Conservation (phyloP, 64 coral and sea anemone genomes). For the Montipora capricornis region DNA sequence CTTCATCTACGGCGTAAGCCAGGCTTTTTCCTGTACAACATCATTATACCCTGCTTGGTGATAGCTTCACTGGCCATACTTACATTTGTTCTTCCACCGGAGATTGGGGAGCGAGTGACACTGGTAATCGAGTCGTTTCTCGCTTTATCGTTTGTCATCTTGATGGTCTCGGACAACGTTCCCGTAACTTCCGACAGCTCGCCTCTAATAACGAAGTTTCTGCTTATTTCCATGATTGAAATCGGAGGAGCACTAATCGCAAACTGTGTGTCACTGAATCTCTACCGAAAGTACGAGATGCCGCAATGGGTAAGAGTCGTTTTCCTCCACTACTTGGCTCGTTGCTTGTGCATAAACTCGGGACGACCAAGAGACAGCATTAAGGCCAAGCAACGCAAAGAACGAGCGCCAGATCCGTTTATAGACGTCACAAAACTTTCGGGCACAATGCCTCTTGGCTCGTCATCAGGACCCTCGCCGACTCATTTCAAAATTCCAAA, state of each 20-base stretch:
- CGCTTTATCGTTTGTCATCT: conserved; percentile 88
- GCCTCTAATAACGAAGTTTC: conserved; percentile 83
- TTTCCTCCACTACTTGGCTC: conserved; percentile 89
- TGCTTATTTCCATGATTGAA: conserved; percentile 93
- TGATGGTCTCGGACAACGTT: conserved; percentile 91
- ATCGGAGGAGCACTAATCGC: conserved; percentile 83
- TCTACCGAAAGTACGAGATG: conserved; percentile 77
- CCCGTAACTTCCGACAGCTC: conserved; percentile 86
- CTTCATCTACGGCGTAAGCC: conserved; percentile 91
- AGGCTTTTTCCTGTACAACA: conserved; percentile 96
- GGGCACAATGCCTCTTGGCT: conserved; percentile 46
- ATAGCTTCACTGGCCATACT: conserved; percentile 86
- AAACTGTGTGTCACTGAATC: conserved; percentile 89
- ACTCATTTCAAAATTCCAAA: not conserved
- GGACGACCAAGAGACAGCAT: conserved; percentile 62
- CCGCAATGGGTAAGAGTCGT: conserved; percentile 88
- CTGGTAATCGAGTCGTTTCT: conserved; percentile 92
- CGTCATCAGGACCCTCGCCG: not conserved
- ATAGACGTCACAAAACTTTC: conserved; percentile 65
- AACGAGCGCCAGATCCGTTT: not conserved
- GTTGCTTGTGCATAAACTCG: conserved; percentile 78
- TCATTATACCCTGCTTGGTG: conserved; percentile 96
- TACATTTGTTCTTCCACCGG: conserved; percentile 94
- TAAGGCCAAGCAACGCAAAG: not conserved
- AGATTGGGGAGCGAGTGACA: conserved; percentile 92